phyloP scores from a whole-genome alignment of 1,140 invertebrate genomes.

The Xylocopa sonorina region DNA sequence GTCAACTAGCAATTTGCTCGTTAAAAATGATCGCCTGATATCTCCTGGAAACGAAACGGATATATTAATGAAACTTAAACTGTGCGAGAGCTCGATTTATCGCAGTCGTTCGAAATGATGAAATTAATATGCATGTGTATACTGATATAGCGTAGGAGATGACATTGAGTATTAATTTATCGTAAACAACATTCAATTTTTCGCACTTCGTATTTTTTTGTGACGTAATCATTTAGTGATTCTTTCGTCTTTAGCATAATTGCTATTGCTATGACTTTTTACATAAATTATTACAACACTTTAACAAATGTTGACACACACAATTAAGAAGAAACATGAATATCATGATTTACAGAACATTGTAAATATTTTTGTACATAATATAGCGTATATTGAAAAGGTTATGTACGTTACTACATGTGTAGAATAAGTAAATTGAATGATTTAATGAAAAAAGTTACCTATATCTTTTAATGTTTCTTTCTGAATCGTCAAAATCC shows the following conservation, averaged over 20 bases:
- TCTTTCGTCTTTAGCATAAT: not conserved
- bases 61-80: not conserved
- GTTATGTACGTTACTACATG: not conserved
- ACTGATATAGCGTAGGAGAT: not conserved
- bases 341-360: not conserved
- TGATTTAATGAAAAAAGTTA: not conserved
- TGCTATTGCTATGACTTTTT: not conserved
- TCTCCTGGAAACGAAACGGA: not conserved
- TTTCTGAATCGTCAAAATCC: not conserved
- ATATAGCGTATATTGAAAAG: not conserved
- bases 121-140: not conserved
- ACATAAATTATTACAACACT: not conserved
- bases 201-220: too few species aligned
- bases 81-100: not conserved
- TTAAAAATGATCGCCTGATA: slow-evolving; percentile 84
- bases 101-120: not conserved
- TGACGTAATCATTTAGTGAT: not conserved
- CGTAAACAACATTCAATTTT: not conserved
- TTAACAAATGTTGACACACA: not conserved
- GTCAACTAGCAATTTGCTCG: slow-evolving; percentile 87
- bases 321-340: not conserved
- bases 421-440: not conserved
- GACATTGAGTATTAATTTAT: slow-evolving; percentile 11
- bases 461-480: not conserved
- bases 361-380: slow-evolving; percentile 52